Evolutionary conservation across 2,797 vertebrate genomes (phyloP), one percentile per base, ranked within the genome.

Genomic region (Acanthornis magna): DNA sequence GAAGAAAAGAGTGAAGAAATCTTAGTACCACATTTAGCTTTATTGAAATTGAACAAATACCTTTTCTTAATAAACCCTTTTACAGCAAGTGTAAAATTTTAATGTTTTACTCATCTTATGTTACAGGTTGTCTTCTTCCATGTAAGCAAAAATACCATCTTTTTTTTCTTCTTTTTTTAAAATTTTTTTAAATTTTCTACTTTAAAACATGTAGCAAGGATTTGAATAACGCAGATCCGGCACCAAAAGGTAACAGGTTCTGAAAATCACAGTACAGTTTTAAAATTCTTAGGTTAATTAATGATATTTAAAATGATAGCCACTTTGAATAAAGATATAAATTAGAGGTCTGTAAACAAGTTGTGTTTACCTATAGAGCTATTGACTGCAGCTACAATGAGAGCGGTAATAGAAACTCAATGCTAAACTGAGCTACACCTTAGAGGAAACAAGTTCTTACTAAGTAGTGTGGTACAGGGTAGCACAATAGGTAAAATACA

Each of bases 11-110:
- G 42, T 48, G 29, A 78, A 82, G 58, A 86, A 72, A 93, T 50
- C 55, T 97, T 94, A 97, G 95, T 98, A 98, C 97, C 98, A 98
- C 98, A 98, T 97, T 98, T 98, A 98, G 95, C 98, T 99, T 99
- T 99, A 99, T 99, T 99, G 98, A 98, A 98, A 98, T 97, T 97
- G 98, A 98, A 98, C 97, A 97, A 98, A 98, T 98, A 97, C 34
- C 58, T 75, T 91, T 96, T 97, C 91, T 95, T 97, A 98, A 97
- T 98, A 98, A 98, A 97, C 89, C 88, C 95, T 97, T 97, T 97
- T 97, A 98, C 98, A 98, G 93, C 97, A 97, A 97, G 95, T 98
- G 98, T 97, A 98, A 98, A 98, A 98, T 97, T 97, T 89, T 81
- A 95, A 97, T 94, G 91, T 95, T 96, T 95, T 93, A 96, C 95